Base-by-base conservation (phyloP, 2,113 vertebrate genomes). In the Syrmaticus mikado region DNA sequence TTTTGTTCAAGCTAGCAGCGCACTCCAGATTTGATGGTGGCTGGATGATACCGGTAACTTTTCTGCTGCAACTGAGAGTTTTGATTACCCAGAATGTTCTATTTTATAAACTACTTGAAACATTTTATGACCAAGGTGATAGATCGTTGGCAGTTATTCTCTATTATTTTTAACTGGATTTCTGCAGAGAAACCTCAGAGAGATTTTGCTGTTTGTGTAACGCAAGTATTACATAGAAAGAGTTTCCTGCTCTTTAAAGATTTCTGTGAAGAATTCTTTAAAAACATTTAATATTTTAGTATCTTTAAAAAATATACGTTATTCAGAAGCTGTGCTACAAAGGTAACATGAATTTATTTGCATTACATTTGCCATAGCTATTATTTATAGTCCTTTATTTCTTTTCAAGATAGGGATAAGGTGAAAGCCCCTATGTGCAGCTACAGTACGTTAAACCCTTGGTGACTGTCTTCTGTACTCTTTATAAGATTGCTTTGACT, bases 401-500 rank as follows among this genome's bases (percentile, higher is more conserved):
- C 5, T 13, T 38, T 38, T 27, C 11, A 43, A n/a, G 5, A 18
- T 13, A 53, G 3, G 19, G 12, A 52, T 28, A 67, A 74, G 6
- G 19, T 16, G 6, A 64, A 38, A 70, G 67, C n/a, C 28, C 27
- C 53, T 80, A 8, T 55, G 70, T 48, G 43, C 77, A 92, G 34
- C 70, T 46, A 30, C 38, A 32, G 32, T 6, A 28, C 40, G 20
- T 10, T 61, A 30, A 78, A 76, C n/a, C 24, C 30, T 65, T 85
- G 28, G 22, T 13, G 27, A 6, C 32, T 80, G 40, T 57, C 61
- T 91, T 18, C 71, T 52, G 4, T 41, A 65, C 36, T 0, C 0
- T 68, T 66, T 76, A 11, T 43, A 38, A 38, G n/a, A 24, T 53
- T 72, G 28, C 48, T 85, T 89, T 77, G 38, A 79, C 48, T 76